Conservation (phyloP, 37 sponge, comb jelly and placozoan species). For the Lycopodina hypogea region DNA sequence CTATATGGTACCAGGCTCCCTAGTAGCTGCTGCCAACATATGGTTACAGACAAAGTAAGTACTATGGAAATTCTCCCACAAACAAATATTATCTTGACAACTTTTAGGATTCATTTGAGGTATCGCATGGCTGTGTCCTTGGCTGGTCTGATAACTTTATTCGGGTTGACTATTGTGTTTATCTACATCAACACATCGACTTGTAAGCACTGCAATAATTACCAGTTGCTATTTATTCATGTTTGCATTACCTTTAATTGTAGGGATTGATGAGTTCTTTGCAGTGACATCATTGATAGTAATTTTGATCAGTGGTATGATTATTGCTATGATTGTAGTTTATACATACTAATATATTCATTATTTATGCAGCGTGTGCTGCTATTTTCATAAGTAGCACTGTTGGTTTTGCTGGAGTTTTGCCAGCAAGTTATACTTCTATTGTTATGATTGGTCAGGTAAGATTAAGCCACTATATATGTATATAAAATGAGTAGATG, state of each 20-base stretch:
- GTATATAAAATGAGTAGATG: too few species aligned
- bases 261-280: slow-evolving; percentile 75
- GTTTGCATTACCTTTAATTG: not conserved
- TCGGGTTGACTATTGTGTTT: slow-evolving; percentile 62
- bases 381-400: slow-evolving; percentile 67
- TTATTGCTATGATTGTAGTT: not conserved
- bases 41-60: slow-evolving; percentile 63
- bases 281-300: slow-evolving; percentile 63
- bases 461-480: too few species aligned
- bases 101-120: slow-evolving; percentile 60
- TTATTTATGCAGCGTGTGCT: slow-evolving; percentile 12
- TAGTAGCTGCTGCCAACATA: slow-evolving; percentile 39
- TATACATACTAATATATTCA: not conserved
- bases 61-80: too few species aligned
- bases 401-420: slow-evolving; percentile 79
- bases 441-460: slow-evolving; percentile 72
- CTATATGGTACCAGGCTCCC: slow-evolving; percentile 49
- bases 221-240: too few species aligned
- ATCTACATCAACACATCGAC: slow-evolving; percentile 28
- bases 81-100: too few species aligned
- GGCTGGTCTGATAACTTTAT: slow-evolving; percentile 48
- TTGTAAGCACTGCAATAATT: slow-evolving; percentile 26
- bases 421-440: slow-evolving; percentile 52
- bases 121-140: slow-evolving; percentile 55
- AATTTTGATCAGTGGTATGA: slow-evolving; percentile 58